phyloP scores from a whole-genome alignment of 2,113 vertebrate genomes.

The Trachemys scripta region DNA sequence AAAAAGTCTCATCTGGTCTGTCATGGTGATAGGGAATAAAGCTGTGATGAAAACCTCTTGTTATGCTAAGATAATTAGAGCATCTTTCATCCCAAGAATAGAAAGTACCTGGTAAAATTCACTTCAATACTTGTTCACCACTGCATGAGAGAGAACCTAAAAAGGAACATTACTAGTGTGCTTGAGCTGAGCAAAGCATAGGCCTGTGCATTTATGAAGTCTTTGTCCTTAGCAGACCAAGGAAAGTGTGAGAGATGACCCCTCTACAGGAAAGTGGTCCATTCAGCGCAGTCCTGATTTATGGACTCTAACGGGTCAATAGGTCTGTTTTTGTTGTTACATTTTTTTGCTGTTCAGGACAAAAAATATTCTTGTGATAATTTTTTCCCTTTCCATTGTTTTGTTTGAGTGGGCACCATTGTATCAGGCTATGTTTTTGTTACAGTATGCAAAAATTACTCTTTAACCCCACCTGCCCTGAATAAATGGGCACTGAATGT shows the following conservation, averaged over 20 bases:
- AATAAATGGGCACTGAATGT: not conserved
- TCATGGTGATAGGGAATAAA: not conserved
- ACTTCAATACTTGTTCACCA: not conserved
- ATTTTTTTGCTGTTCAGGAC: rapidly evolving
- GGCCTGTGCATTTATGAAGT: not conserved
- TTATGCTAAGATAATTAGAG: not conserved
- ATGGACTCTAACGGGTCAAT: not conserved
- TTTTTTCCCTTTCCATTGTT: not conserved
- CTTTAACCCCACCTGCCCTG: not conserved
- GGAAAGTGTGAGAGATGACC: not conserved
- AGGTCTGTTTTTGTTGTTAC: not conserved
- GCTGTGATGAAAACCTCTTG: not conserved
- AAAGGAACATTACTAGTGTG: not conserved
- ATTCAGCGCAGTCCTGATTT: not conserved
- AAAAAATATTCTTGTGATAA: not conserved
- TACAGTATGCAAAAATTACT: not conserved
- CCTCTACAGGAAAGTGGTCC: rapidly evolving
- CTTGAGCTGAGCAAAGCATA: not conserved
- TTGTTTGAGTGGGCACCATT: not conserved
- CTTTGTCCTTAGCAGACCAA: not conserved
- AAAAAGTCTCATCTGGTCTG: not conserved
- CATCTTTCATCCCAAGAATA: not conserved
- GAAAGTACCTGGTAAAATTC: not conserved
- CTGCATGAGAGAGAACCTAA: not conserved
- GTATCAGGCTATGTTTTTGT: not conserved